Conservation (phyloP, 2,888 invertebrate genomes). For the Halocaridina rubra region DNA sequence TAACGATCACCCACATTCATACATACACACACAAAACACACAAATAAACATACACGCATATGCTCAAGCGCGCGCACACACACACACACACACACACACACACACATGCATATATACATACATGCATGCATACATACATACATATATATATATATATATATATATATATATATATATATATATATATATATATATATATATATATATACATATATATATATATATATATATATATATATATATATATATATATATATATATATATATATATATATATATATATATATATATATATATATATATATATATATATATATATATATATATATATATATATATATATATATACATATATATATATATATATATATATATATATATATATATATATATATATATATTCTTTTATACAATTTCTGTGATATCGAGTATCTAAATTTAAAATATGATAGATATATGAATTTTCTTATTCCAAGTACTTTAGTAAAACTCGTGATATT, state of each 20-base stretch:
- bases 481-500: too few species aligned
- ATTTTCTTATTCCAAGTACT: too few species aligned
- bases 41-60: not conserved
- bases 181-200: constrained; percentile 19
- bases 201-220: constrained; percentile 31
- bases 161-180: constrained; percentile 21
- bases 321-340: constrained; percentile 2
- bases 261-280: too few species aligned
- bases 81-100: not conserved
- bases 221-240: constrained; percentile 47
- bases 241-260: too few species aligned
- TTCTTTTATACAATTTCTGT: not conserved
- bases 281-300: constrained; percentile 26
- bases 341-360: not conserved
- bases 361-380: not conserved
- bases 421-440: too few species aligned
- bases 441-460: too few species aligned
- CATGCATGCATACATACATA: constrained; percentile 34
- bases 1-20: not conserved
- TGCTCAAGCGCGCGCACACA: not conserved
- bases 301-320: constrained; percentile 18
- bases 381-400: not conserved
- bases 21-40: too few species aligned
- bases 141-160: constrained; percentile 16
- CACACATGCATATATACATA: constrained; percentile 23